Base-by-base conservation (phyloP, 1,140 invertebrate species). In the Lepidurus packardi region DNA sequence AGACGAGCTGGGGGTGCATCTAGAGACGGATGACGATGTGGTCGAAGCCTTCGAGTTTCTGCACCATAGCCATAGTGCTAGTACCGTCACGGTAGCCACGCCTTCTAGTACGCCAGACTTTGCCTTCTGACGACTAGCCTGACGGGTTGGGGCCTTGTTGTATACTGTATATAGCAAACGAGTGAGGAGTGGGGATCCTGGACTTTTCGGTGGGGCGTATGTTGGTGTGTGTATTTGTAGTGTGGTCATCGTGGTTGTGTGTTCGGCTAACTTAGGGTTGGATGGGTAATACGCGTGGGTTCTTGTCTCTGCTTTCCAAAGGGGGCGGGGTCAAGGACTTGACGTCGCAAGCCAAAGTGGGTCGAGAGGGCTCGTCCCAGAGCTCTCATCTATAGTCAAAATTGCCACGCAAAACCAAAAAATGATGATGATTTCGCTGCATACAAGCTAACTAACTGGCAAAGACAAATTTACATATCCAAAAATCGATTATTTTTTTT, bases 361-460 rank as follows among this genome's bases (percentile, higher is more conserved):
- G 53, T 65, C 53, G 13, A n/a, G 16, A 21, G 21, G 53, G 53
- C 21, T 65, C 53, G n/a, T 65, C 21, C 21, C 21, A 65, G 16
- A 21, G 21, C 16, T 21, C 16, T 9, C 53, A 7, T 21, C 5
- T 21, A n/a, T 65, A 65, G 53, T 65, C 53, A 65, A 65, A 65
- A 65, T 65, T 65, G 53, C 53, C 53, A 65, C n/a, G 53, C 53
- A n/a, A 65, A 65, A 65, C 53, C 53, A 65, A 65, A 34, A 65
- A 65, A 65, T 65, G n/a, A 65, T n/a, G 53, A n/a, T 21, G 53
- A 7, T 65, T 21, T 13, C 53, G 53, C 21, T 65, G 53, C 16
- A 65, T n/a, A 65, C 16, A 65, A 65, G 53, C 13, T 65, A 65
- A 65, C 21, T 65, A 21, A n/a, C 16, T 4, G 53, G 53, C 53